Percentiles rank a stretch among this genome's conserved stretches.
Conservation (phyloP, 2,888 invertebrate species). For the Sepiola atlantica region DNA sequence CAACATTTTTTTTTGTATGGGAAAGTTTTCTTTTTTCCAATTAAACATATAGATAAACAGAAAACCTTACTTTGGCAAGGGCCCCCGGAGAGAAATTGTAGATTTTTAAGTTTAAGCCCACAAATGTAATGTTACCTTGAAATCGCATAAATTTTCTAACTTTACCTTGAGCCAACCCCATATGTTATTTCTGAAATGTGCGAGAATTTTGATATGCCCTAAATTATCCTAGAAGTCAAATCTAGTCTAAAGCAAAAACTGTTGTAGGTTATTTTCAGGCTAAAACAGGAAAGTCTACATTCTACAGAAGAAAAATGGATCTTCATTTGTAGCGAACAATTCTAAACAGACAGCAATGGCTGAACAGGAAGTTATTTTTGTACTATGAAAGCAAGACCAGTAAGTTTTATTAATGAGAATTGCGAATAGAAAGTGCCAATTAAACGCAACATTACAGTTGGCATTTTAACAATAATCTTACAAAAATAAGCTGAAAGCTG, state of each 20-base stretch:
- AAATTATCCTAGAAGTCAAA: too few relatives aligned
- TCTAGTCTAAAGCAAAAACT: not conserved
- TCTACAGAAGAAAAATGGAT: not conserved
- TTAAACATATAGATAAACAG: too few relatives aligned
- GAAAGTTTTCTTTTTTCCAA: too few relatives aligned
- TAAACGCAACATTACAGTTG: not conserved
- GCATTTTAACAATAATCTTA: not conserved
- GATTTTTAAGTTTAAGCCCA: too few relatives aligned
- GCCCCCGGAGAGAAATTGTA: too few relatives aligned
- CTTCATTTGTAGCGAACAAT: not conserved
- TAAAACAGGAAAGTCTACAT: not conserved
- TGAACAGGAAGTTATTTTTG: not conserved
- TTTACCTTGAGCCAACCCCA: too few relatives aligned
- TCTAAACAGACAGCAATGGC: not conserved
- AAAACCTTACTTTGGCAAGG: too few relatives aligned
- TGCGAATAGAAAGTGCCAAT: not conserved
- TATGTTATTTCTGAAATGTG: too few relatives aligned
- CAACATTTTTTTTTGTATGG: too few relatives aligned
- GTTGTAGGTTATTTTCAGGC: not conserved
- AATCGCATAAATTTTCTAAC: too few relatives aligned
- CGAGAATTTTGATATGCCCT: too few relatives aligned
- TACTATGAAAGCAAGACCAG: not conserved
- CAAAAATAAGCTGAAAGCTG: not conserved
- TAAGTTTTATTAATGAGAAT: not conserved
- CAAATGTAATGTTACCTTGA: too few relatives aligned